Conservation (phyloP, 1,140 invertebrate species). For the Lepidotrigona ventralis region DNA sequence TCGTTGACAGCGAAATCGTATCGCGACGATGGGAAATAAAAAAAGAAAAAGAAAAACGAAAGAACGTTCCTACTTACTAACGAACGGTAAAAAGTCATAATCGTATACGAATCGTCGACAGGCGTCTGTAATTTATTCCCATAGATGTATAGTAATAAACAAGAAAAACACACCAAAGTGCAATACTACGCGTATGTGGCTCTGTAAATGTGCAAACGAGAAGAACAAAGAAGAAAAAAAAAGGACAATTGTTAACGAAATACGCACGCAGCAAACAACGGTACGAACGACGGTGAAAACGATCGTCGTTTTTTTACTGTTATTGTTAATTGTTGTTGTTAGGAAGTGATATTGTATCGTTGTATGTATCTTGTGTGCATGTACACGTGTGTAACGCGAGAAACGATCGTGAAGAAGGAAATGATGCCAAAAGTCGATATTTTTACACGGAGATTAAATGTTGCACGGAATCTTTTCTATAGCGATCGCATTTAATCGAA, state of each 20-base stretch:
- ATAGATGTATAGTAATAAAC: constrained; percentile 17
- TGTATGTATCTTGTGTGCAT: neutral
- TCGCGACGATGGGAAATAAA: neutral
- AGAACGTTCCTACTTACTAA: neutral
- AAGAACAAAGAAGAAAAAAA: constrained; percentile 37
- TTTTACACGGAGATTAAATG: constrained; percentile 74
- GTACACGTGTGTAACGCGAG: neutral
- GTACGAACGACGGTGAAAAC: constrained; percentile 28
- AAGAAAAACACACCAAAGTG: constrained; percentile 72
- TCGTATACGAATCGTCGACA: neutral
- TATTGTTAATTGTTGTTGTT: neutral
- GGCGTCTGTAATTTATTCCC: constrained; percentile 17
- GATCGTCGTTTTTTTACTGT: neutral
- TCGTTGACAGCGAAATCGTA: neutral
- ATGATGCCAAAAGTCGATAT: constrained; percentile 67
- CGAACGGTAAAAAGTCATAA: neutral
- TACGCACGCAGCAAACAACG: constrained; percentile 26
- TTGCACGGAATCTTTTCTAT: neutral
- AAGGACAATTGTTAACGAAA: constrained; percentile 34
- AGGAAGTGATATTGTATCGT: constrained; percentile 21
- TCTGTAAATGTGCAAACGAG: constrained; percentile 27
- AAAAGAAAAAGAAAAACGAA: neutral
- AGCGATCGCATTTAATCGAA: constrained; percentile 29
- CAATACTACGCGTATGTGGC: constrained; percentile 67
- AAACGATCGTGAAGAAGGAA: too few species aligned